Conservation (phyloP, 2,113 vertebrate species). For the Leptobrachium ailaonicum region DNA sequence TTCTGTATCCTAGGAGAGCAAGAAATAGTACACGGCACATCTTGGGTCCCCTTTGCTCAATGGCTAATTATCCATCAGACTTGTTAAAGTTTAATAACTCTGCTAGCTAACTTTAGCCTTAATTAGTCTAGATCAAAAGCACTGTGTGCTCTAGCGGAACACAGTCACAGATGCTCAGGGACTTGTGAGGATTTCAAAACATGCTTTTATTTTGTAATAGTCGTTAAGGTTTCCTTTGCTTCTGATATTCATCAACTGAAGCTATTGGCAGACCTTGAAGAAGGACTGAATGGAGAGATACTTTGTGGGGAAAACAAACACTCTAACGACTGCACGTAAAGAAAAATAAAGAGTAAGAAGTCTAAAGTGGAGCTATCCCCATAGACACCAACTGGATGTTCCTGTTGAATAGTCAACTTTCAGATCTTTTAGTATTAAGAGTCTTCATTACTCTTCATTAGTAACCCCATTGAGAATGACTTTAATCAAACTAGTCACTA, state of each 20-base stretch:
- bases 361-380: too few relatives aligned
- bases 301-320: not conserved
- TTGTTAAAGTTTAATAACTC: conserved; percentile 43
- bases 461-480: too few relatives aligned
- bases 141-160: conserved; percentile 17
- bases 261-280: not conserved
- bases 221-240: not conserved
- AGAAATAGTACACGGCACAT: conserved; percentile 12
- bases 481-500: too few relatives aligned
- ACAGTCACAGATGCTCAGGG: conserved; percentile 24
- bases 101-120: conserved; percentile 21
- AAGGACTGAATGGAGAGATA: too few relatives aligned
- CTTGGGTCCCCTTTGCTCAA: conserved; percentile 8
- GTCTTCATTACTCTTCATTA: too few relatives aligned
- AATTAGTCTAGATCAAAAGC: conserved; percentile 46
- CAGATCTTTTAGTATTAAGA: too few relatives aligned
- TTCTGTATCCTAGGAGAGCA: conserved; percentile 18
- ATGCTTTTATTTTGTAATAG: conserved; percentile 23
- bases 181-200: conserved; percentile 24
- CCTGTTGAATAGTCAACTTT: too few relatives aligned
- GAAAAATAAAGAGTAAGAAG: too few relatives aligned
- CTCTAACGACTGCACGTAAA: too few relatives aligned
- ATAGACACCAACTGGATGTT: too few relatives aligned
- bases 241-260: not conserved
- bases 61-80: conserved; percentile 39